Evolutionary conservation across 2,113 vertebrate genomes (phyloP), one percentile per base, ranked within the genome.

Genomic region (Carettochelys insculpta): DNA sequence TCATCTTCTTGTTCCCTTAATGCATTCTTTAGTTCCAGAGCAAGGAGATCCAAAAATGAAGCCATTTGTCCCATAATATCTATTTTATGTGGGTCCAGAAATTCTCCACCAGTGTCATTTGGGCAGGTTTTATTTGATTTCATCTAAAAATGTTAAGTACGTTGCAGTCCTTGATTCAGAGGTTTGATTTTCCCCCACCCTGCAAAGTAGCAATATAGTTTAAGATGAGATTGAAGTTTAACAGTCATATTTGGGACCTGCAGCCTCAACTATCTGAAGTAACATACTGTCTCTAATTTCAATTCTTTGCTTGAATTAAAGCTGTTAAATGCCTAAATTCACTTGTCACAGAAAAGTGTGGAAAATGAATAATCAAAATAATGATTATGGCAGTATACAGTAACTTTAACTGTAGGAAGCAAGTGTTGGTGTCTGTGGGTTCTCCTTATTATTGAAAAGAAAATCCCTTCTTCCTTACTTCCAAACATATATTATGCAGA

Each of bases 121-220:
- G 75, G 80, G 88, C 92, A 91, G 89, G 80, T 87, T 94, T 94
- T 83, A 92, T 94, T 94, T 94, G 92, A 85, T 88, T 88, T 89
- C 92, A 9, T 93, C 84, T 91, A 88, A 53, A 56, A 90, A 77
- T 86, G 85, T 90, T 3, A 88, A 81, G 29, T 81, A n/a, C 80
- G 88, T n/a, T 45, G 58, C 25, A 48, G 38, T 31, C 51, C 34
- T 92, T 87, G 58, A 2, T 88, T 94, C 76, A 87, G n/a, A 83
- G 48, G 22, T 90, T 76, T 95, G 94, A 77, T 58, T 75, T 54
- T 0, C 1, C 27, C 92, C 77, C 86, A 50, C 54, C 4, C 77
- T n/a, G n/a, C n/a, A 61, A 94, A 58, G 34, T 54, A 31, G 48
- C 34, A 3, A 17, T 31, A 54, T 78, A 71, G 24, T 4, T 87